Base-by-base conservation (phyloP, 1,140 invertebrate genomes). In the Atta cephalotes region DNA sequence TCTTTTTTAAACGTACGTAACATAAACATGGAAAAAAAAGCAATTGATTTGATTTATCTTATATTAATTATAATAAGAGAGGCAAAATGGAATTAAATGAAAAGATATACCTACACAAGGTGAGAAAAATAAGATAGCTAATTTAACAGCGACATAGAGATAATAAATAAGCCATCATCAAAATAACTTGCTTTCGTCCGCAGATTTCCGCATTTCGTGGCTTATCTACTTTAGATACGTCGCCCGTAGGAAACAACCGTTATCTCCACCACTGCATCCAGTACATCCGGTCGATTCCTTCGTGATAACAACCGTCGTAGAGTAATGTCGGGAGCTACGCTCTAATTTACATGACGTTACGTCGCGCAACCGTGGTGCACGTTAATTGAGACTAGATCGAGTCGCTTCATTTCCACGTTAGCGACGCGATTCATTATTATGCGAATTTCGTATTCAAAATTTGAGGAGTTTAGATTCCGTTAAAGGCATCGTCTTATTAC, bases 341-440 rank as follows among this genome's bases (percentile, higher is more conserved):
- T 84, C 56, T 62, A 84, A 84, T 84, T 84, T 84, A 84, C 80
- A 84, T 84, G 80, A 76, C 70, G 80, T 84, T 84, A 84, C 39
- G 39, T 84, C 53, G 80, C 39, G 39, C 39, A 84, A n/a, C 39
- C 80, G 39, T 31, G 21, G 53, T 28, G 25, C 56, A 74, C 68
- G 39, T 84, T 84, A 84, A 84, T 84, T 84, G 56, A 51, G 70
- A 74, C 70, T 62, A 49, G 70, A 84, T 84, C 56, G 56, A 74
- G 80, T 84, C 70, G 80, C 70, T 84, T 84, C 80, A 76, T 84
- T 84, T 84, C 80, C 70, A 71, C 79, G 21, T 49, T 62, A 39
- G 39, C 25, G 56, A 35, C 31, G 12, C 39, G 80, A 74, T 51
- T 84, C 56, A 35, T 74, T 39, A 74, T 84, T 84, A 84, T 63